Conservation (phyloP, 2,888 invertebrate species). For the Meloe dianella region DNA sequence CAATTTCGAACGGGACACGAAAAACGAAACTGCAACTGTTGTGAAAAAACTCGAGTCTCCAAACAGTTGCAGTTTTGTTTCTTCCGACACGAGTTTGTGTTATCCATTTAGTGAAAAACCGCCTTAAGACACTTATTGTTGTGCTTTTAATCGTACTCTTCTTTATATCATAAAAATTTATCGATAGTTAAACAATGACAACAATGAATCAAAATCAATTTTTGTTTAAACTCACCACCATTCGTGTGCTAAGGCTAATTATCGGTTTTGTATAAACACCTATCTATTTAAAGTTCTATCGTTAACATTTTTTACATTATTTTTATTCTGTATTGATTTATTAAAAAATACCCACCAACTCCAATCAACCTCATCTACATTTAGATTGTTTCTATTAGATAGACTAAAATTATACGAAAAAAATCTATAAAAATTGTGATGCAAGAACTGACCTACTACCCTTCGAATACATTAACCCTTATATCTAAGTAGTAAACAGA, state of each 20-base stretch:
- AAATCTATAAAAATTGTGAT: not conserved
- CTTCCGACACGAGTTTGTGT: no score
- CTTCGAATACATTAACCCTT: conserved; percentile 28
- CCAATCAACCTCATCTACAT: not conserved
- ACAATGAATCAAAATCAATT: no score
- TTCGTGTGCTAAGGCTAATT: not conserved
- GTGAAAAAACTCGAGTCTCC: no score
- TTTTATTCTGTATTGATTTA: not conserved
- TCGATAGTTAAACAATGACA: no score
- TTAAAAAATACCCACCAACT: conserved; percentile 5
- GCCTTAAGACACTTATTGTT: no score
- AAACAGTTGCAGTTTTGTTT: no score
- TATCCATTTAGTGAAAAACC: no score
- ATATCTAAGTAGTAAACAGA: conserved; percentile 12
- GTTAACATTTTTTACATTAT: not conserved
- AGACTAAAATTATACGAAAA: not conserved
- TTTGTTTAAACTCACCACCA: no score
- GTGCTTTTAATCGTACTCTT: no score
- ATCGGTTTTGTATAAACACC: not conserved
- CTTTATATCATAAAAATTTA: no score
- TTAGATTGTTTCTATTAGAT: not conserved
- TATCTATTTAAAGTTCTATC: not conserved
- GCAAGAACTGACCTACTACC: conserved; percentile 26
- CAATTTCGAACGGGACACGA: no score
- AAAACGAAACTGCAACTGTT: no score